Evolutionary conservation across 2,113 vertebrate genomes (phyloP), one percentile per base, ranked within the genome.

Genomic region (Amia ocellicauda): DNA sequence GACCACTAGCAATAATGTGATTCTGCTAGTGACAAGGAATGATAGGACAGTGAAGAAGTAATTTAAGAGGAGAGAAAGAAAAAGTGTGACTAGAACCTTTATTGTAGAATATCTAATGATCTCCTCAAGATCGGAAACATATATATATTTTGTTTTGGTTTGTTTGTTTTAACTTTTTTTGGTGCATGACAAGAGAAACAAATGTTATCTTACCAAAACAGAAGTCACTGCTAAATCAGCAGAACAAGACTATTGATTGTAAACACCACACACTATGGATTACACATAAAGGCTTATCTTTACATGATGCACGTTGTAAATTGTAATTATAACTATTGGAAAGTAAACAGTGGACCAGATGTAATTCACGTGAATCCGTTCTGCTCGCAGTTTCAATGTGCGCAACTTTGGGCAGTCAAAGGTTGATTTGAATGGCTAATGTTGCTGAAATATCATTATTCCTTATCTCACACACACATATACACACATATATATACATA

Each of bases 21-120:
- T 75, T 73, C 79, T 78, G 68, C 72, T 68, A 58, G 85, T 82
- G 85, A 86, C 29, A 60, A 66, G 79, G 80, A 83, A 76, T 73
- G 89, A 83, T 85, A 84, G 86, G 83, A 80, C 87, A 86, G 82
- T 81, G 86, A 89, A 89, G 87, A 88, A 88, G 86, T 84, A 85
- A 91, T 91, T 91, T 88, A 87, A 89, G 85, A 83, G 85, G 86
- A 87, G 88, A 82, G 70, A 83, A 83, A 80, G 81, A 87, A 62
- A 80, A 77, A 78, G 78, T 87, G 80, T 69, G 78, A 77, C 79
- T 85, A 80, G 76, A 84, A 81, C 82, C 83, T 85, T 88, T 89
- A 85, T 87, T 89, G 88, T 90, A 90, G 88, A 80, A 89, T 91
- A 93, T 92, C 88, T 91, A 93, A 91, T 91, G 92, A 94, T 94